phyloP scores from a whole-genome alignment of 2,888 invertebrate genomes.

The Cremastinae sp. region DNA sequence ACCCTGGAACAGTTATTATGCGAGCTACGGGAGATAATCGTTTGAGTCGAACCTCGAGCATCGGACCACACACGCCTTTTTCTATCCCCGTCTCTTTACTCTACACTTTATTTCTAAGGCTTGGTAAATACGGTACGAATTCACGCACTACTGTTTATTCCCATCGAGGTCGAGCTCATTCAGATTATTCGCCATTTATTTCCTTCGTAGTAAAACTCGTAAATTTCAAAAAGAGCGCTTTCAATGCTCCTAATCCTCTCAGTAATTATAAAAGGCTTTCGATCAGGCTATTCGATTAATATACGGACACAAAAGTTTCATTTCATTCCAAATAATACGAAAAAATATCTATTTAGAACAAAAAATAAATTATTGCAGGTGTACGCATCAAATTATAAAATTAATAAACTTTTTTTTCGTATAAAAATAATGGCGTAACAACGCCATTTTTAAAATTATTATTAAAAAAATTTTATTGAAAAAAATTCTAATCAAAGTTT shows the following conservation, averaged over 20 bases:
- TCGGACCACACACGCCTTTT: constrained; percentile 15
- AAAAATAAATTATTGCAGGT: too few species aligned
- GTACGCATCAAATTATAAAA: too few species aligned
- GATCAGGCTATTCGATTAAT: too few species aligned
- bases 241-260: constrained; percentile 9
- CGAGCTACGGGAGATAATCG: constrained; percentile 68
- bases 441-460: too few species aligned
- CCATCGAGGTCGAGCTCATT: constrained; percentile 33
- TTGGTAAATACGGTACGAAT: constrained; percentile 63
- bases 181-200: constrained; percentile 23
- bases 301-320: too few species aligned
- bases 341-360: too few species aligned
- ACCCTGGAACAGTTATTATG: constrained; percentile 74
- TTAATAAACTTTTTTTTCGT: not conserved
- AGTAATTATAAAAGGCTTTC: too few species aligned
- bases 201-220: not conserved
- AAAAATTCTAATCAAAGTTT: too few species aligned
- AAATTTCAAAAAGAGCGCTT: not conserved
- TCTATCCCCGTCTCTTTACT: constrained; percentile 1
- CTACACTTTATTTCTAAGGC: constrained; percentile 69
- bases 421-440: constrained; percentile 27
- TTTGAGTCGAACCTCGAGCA: constrained; percentile 60
- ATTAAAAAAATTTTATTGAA: too few species aligned
- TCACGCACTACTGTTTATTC: constrained; percentile 32
- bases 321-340: too few species aligned